Percentiles rank a stretch among this genome's conserved stretches.
Evolutionary conservation across 1,140 invertebrate species (phyloP).

Genomic region (Apocrypta bakeri): DNA sequence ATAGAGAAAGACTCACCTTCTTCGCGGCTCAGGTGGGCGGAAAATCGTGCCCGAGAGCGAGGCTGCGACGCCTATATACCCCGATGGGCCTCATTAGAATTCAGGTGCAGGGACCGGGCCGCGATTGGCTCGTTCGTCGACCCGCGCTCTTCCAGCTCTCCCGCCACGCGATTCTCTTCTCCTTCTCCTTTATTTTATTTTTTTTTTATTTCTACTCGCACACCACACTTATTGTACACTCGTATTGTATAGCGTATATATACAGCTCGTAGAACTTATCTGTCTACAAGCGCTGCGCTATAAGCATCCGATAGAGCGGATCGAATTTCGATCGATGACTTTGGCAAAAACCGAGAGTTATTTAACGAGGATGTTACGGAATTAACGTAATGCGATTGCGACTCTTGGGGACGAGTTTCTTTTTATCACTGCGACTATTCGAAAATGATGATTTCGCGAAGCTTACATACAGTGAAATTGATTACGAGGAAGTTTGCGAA

Average conservation of each 20-base stretch:
- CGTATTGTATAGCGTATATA: not conserved
- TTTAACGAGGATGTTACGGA: conserved; percentile 9
- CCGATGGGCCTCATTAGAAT: conserved; percentile 71
- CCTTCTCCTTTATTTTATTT: not conserved
- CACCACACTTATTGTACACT: not conserved
- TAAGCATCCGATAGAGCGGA: conserved; percentile 1
- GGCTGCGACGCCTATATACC: conserved; percentile 69
- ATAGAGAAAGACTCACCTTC: conserved; percentile 65
- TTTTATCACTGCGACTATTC: not conserved
- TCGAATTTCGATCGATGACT: not conserved
- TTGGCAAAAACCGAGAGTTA: conserved; percentile 7
- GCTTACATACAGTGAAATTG: too few relatives aligned
- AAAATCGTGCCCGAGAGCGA: conserved; percentile 65
- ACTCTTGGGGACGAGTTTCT: not conserved
- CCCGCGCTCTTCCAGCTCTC: conserved; percentile 55
- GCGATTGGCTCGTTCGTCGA: conserved; percentile 72
- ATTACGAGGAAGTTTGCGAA: too few relatives aligned
- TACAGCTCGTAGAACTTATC: too few relatives aligned
- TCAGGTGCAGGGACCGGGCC: conserved; percentile 66
- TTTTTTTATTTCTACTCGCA: not conserved
- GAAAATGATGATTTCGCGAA: too few relatives aligned
- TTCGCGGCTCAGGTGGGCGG: conserved; percentile 56
- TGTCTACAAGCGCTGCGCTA: not conserved
- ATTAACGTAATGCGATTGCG: conserved; percentile 10
- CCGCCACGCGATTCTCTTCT: not conserved